A percentile compares a stretch with the other conserved stretches of the same genome.
Conservation (phyloP, 2,888 invertebrate species). For the Tortrix viridana region DNA sequence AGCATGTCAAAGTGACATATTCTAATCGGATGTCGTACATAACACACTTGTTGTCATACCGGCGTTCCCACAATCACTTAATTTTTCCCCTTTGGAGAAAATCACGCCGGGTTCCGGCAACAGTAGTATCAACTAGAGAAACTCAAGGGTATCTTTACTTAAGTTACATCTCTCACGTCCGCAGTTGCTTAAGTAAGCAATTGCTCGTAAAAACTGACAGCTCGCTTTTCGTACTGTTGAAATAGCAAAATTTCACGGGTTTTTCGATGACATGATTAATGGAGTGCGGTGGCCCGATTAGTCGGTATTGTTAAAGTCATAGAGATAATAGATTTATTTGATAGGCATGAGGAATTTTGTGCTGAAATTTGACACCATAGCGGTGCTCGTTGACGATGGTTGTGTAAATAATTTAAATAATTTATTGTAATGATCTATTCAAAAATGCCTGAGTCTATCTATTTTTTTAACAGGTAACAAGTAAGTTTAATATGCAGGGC, state of each 20-base stretch:
- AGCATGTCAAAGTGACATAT: background rate
- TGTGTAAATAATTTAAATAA: too few relatives aligned
- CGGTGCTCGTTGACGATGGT: too few relatives aligned
- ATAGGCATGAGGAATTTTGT: background rate
- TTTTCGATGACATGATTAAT: constrained; percentile 27
- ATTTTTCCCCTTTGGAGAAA: constrained; percentile 44
- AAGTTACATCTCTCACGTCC: constrained; percentile 41
- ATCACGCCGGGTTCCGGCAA: constrained; percentile 34
- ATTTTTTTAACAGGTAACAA: too few relatives aligned
- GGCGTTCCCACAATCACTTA: constrained; percentile 39
- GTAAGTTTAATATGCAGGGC: too few relatives aligned
- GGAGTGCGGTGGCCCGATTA: constrained; percentile 27
- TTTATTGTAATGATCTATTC: too few relatives aligned
- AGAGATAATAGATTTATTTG: constrained; percentile 1
- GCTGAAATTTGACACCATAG: too few relatives aligned
- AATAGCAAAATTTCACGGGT: constrained; percentile 29
- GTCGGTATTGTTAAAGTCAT: constrained; percentile 18
- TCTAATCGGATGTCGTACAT: background rate
- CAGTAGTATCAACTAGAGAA: constrained; percentile 39
- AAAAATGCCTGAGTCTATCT: too few relatives aligned
- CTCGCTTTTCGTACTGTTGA: constrained; percentile 37
- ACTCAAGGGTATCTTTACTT: constrained; percentile 37
- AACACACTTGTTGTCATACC: constrained; percentile 3
- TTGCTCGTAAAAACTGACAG: constrained; percentile 34
- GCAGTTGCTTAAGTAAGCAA: constrained; percentile 37